Percentiles rank a stretch among this genome's conserved stretches.
Conservation (phyloP, 2,797 vertebrate genomes). For the Okamejei kenojei region DNA sequence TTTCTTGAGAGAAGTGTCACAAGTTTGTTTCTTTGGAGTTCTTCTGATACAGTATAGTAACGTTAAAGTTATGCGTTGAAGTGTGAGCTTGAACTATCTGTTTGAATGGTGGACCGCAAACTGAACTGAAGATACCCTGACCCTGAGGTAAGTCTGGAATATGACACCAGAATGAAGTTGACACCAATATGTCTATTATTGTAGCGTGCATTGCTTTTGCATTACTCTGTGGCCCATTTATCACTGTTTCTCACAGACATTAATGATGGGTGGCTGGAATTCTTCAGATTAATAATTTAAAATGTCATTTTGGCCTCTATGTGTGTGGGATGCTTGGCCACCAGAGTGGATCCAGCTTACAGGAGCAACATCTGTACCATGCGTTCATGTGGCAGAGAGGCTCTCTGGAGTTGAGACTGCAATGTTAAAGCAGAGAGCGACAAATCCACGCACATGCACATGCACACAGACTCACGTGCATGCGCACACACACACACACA, state of each 20-base stretch:
- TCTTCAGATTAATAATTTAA: not conserved
- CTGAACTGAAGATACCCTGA: not conserved
- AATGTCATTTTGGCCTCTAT: not conserved
- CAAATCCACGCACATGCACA: too few relatives aligned
- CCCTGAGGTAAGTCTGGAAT: not conserved
- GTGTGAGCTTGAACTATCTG: not conserved
- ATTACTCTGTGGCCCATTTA: not conserved
- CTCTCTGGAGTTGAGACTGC: not conserved
- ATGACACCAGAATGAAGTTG: too few relatives aligned
- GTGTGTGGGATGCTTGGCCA: not conserved
- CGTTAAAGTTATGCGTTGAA: not conserved
- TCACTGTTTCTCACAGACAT: not conserved
- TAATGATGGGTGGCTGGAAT: not conserved
- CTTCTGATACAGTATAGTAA: too few relatives aligned
- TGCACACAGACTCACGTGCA: too few relatives aligned
- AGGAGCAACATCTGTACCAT: not conserved
- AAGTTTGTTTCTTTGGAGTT: too few relatives aligned
- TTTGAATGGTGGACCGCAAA: not conserved
- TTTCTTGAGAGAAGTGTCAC: too few relatives aligned
- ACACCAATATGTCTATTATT: not conserved
- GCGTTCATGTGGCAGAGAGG: not conserved
- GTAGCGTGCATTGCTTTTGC: not conserved
- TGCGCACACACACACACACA: too few relatives aligned
- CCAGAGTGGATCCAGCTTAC: not conserved
- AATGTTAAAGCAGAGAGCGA: not conserved